Evolutionary conservation across 2,888 invertebrate genomes (phyloP).

Genomic region (Hypena proboscidalis): DNA sequence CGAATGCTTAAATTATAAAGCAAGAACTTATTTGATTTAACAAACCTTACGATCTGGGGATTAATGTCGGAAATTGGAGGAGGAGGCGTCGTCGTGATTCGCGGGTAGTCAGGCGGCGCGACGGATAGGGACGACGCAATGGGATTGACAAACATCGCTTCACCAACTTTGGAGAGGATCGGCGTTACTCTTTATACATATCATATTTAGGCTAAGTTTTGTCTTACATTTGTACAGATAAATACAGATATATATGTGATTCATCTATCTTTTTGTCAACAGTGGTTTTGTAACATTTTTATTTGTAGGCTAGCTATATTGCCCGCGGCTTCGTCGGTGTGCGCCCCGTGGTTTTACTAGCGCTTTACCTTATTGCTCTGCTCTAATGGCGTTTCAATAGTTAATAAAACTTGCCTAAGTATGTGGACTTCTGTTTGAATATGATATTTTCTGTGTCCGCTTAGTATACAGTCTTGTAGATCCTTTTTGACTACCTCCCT

Average conservation of each 20-base stretch:
- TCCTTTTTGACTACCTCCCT: too few relatives aligned
- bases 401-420: too few relatives aligned
- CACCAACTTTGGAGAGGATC: slow-evolving; percentile 32
- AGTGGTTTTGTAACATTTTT: too few relatives aligned
- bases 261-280: too few relatives aligned
- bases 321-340: too few relatives aligned
- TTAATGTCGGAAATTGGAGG: slow-evolving; percentile 72
- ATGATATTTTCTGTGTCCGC: too few relatives aligned
- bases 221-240: slow-evolving; percentile 24
- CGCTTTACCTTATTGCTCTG: too few relatives aligned
- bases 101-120: slow-evolving; percentile 52
- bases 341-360: too few relatives aligned
- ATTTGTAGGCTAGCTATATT: too few relatives aligned
- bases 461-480: too few relatives aligned
- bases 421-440: too few relatives aligned
- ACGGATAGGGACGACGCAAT: slow-evolving; percentile 48
- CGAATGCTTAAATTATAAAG: slow-evolving; percentile 79
- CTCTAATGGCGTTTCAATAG: too few relatives aligned
- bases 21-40: slow-evolving; percentile 81
- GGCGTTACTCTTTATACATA: slow-evolving; percentile 41
- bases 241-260: not conserved
- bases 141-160: slow-evolving; percentile 43
- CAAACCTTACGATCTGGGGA: slow-evolving; percentile 75
- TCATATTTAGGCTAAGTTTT: slow-evolving; percentile 35
- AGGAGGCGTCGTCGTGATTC: slow-evolving; percentile 54